A percentile compares a stretch with the other conserved stretches of the same genome.
Conservation (phyloP, 2,113 vertebrate genomes). For the Gallinago media region DNA sequence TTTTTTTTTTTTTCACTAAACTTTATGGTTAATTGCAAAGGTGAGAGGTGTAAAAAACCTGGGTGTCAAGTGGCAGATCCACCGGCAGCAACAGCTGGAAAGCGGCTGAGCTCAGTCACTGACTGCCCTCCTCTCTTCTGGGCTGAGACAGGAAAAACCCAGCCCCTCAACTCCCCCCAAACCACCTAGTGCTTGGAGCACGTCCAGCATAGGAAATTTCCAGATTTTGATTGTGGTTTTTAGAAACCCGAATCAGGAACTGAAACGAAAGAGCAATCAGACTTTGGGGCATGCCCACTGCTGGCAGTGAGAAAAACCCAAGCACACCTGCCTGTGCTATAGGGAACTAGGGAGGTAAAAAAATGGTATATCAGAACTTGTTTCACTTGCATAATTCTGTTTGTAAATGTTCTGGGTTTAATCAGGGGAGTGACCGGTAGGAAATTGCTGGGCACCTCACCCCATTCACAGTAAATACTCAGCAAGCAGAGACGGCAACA, state of each 20-base stretch:
- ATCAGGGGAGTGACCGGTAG: not conserved
- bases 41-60: not conserved
- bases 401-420: not conserved
- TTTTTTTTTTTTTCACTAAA: not conserved
- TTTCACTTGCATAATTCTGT: not conserved
- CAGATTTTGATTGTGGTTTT: not conserved
- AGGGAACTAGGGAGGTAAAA: not conserved
- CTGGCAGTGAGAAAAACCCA: not conserved
- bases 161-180: fast-evolving
- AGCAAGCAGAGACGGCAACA: not conserved
- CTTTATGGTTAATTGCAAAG: not conserved
- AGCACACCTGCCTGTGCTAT: not conserved
- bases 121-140: not conserved
- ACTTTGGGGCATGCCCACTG: not conserved
- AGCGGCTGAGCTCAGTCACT: not conserved
- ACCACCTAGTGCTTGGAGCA: not conserved
- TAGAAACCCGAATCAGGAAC: not conserved
- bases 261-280: not conserved
- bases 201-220: not conserved
- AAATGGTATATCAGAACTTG: not conserved
- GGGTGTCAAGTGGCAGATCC: not conserved
- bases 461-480: not conserved
- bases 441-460: not conserved
- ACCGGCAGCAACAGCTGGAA: fast-evolving
- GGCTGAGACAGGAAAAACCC: not conserved